Conservation (phyloP, 2,113 vertebrate species). For the Nibea coibor region DNA sequence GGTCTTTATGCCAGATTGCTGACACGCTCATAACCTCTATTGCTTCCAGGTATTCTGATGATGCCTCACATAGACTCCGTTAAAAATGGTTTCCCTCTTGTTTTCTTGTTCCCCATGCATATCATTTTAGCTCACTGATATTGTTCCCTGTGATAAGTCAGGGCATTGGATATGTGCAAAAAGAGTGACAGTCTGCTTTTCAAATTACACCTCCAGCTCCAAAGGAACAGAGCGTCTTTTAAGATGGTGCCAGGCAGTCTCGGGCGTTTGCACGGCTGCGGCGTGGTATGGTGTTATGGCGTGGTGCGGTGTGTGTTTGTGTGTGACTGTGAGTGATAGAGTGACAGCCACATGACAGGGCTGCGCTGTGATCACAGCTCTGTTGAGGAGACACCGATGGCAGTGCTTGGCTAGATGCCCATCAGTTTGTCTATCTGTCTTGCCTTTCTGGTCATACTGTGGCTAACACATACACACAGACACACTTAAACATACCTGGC, state of each 20-base stretch:
- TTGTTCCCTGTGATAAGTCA: constrained; percentile 32
- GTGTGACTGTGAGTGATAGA: constrained; percentile 68
- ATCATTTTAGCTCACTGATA: constrained; percentile 25
- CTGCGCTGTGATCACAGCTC: constrained; percentile 75
- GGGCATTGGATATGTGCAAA: constrained; percentile 7
- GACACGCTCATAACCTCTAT: constrained; percentile 18
- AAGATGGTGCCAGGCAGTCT: constrained; percentile 30
- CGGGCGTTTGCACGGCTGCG: constrained; percentile 24
- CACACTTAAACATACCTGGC: constrained; percentile 54
- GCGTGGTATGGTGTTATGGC: constrained; percentile 40
- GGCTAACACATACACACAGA: constrained; percentile 39
- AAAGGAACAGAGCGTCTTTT: constrained; percentile 37
- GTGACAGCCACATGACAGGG: constrained; percentile 78
- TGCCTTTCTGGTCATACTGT: constrained; percentile 55
- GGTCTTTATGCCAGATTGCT: constrained; percentile 11
- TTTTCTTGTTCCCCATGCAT: constrained; percentile 42
- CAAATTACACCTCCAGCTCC: constrained; percentile 25
- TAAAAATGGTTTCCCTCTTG: constrained; percentile 19
- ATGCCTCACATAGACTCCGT: constrained; percentile 9
- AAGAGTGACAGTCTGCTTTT: constrained; percentile 22
- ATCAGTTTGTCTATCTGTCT: constrained; percentile 75
- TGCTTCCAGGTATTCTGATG: constrained; percentile 4
- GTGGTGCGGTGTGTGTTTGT: constrained; percentile 34
- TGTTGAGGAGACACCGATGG: constrained; percentile 66
- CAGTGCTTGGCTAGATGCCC: constrained; percentile 68